Percentiles rank a stretch among this genome's conserved stretches.
Conservation (phyloP, 2,888 invertebrate genomes). For the Ametastegia equiseti region DNA sequence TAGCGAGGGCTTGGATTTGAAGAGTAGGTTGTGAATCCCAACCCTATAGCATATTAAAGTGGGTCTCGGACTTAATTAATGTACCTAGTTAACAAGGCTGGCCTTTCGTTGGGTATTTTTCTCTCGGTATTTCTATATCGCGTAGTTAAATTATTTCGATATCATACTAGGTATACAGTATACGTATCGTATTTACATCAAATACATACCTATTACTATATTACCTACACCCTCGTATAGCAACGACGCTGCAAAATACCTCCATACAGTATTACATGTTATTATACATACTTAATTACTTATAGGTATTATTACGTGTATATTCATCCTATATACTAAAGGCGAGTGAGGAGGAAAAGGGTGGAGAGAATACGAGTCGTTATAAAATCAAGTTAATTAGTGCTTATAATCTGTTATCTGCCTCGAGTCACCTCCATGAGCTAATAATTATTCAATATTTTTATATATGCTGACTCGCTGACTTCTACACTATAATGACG, state of each 20-base stretch:
- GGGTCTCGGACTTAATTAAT: conserved; percentile 34
- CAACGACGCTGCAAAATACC: too few species aligned
- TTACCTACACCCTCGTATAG: not conserved
- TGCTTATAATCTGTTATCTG: conserved; percentile 19
- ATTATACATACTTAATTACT: not conserved
- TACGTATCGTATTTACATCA: too few species aligned
- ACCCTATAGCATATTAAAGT: conserved; percentile 15
- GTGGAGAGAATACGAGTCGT: conserved; percentile 9
- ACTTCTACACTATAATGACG: not conserved
- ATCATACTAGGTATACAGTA: not conserved
- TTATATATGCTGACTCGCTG: not conserved
- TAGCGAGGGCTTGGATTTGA: too few species aligned
- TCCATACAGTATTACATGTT: too few species aligned
- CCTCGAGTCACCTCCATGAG: conserved; percentile 11
- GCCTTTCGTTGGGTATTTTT: not conserved
- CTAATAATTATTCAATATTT: conserved; percentile 10
- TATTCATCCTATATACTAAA: not conserved
- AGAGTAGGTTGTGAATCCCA: conserved; percentile 5
- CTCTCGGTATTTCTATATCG: not conserved
- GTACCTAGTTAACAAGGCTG: conserved; percentile 28
- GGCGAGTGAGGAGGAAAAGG: too few species aligned
- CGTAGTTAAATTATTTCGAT: conserved; percentile 21
- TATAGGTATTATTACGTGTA: not conserved
- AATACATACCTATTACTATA: not conserved
- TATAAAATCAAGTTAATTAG: conserved; percentile 29